Evolutionary conservation across 2,888 invertebrate species (phyloP), one percentile per base, ranked within the genome.

Genomic region (Helobdella robusta): DNA sequence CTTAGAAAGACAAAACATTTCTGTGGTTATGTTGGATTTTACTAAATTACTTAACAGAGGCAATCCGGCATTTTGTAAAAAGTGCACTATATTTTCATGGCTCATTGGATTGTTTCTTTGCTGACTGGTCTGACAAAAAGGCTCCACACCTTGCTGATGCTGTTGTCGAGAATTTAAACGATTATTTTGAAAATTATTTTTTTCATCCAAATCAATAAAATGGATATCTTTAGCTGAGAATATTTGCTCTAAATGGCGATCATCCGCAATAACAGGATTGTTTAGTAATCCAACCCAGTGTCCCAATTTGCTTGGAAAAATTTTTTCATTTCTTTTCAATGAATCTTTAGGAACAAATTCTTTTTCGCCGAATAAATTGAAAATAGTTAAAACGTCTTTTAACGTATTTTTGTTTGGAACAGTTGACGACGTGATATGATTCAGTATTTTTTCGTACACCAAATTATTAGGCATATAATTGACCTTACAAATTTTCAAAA

Each of bases 221-320:
- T 66, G 15, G 23, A 70, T 66, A 30, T 64, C 60, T 28, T 59
- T 54, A 15, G 36, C 66, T 5, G 23, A 15, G 59, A 68, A 71
- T 18, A 68, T 25, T 20, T 60, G 32, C 46, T 70, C 69, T 36
- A 66, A 50, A 35, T 63, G 46, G 1, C 64, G 64, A 59, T 73
- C 73, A 65, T 78, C 76, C 11, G 74, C 71, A 59, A 77, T 72
- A 72, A 78, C 69, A n/a, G 76, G 77, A 5, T 69, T 65, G n/a
- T 75, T 73, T 3, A 68, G 70, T 18, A 74, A 65, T 20, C 72
- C 69, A 18, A 75, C 74, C 76, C 75, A 77, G 20, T 68, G 48
- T 11, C 71, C 70, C 11, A 65, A 66, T 65, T 73, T 75, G 5
- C 74, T 73, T 20, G 75, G 74, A 23, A 77, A 70, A 20, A 76